Base-by-base conservation (phyloP, 2,797 vertebrate species). In the Cottoperca gobio region DNA sequence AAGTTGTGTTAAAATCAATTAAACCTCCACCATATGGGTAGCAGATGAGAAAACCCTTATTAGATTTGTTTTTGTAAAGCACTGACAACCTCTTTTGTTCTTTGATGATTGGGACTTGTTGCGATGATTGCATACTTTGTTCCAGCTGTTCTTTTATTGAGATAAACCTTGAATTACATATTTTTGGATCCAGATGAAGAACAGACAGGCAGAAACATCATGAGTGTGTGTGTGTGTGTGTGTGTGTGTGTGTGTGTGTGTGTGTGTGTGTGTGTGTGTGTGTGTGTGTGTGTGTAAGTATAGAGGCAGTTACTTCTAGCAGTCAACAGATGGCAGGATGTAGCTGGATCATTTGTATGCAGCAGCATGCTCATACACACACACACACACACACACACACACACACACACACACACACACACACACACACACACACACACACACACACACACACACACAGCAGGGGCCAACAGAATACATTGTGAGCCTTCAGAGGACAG, bases 301-400 rank as follows among this genome's bases (percentile, higher is more conserved):
- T 2, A 9, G 62, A 62, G 61, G 90, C 84, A 93, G 83, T 94
- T 89, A 59, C 92, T 79, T 76, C 54, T 17, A 86, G 76, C 73
- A 74, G 88, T 90, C 94, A 91, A 94, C 91, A 94, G 93, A 93
- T 93, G 93, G 93, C 93, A 92, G 86, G 85, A 89, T 91, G 86
- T 73, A 86, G 89, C 89, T 59, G 86, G 81, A 73, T 87, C 86
- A 92, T 91, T 90, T 88, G 86, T 86, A 93, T 90, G 77, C 88
- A 65, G 17, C 63, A 70, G 63, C 78, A 73, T 70, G 63, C 70
- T 49, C 48, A 48, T 23, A 49, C 23, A 70, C 60, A 46, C 67
- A 28, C 52, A 68, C 52, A 52, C 72, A 70, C 57, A 57, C 48
- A 62, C 73, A 49, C 59, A 28, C 55, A 54, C 64, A 58, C 67